Base-by-base conservation (phyloP, 2,797 vertebrate species). In the Sebastes goodei region DNA sequence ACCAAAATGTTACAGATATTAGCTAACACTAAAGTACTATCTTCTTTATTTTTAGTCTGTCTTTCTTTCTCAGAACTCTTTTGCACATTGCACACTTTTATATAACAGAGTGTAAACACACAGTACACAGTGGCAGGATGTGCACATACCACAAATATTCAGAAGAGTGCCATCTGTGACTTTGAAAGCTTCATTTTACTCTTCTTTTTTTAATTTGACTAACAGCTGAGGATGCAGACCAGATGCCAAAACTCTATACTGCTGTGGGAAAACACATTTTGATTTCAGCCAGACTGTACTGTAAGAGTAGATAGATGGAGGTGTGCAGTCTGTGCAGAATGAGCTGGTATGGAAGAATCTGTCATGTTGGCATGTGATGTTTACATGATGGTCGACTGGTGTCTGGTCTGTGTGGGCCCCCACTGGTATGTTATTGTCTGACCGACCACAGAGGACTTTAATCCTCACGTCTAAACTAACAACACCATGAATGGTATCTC, bases 401-500 rank as follows among this genome's bases (percentile, higher is more conserved):
- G 2, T 25, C 7, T 82, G 76, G 14, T 46, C 71, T 56, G 38
- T 30, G 10, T 1, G 71, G 66, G 61, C 7, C 71, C 81, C 85
- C 69, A 23, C 12, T 75, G 79, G 81, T 86, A 85, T 90, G 90
- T 92, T 91, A 86, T 84, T 83, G 87, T 83, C 84, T 81, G 79
- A 74, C 55, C 10, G 23, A 27, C 63, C 29, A 10, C 38, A 71
- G 67, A 75, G 57, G 60, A 70, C 27, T 56, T 79, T 74, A 84
- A 83, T 74, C 80, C 84, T 82, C 35, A 46, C 2, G 30, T 78
- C 73, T 81, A 67, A 83, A 74, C 80, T 85, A 75, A 87, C 78
- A 49, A 64, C 76, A 78, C 65, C 79, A 73, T 75, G 69, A 62
- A 71, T 78, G 85, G 81, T 59, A 74, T 72, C 64, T 81, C 69